A percentile compares a stretch with the other conserved stretches of the same genome.
Conservation (phyloP, 1,140 invertebrate species). For the Microplitis mediator region DNA sequence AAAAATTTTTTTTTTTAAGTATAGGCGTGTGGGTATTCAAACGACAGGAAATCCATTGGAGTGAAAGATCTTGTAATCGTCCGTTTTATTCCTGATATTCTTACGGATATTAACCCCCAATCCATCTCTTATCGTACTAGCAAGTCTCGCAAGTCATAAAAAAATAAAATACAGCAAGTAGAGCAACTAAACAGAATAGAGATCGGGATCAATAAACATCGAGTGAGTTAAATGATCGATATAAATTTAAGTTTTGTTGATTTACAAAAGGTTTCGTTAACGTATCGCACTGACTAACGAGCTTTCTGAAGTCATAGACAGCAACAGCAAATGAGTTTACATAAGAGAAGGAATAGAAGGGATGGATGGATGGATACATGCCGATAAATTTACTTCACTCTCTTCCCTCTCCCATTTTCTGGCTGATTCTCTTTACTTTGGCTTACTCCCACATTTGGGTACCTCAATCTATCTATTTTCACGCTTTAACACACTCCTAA, state of each 20-base stretch:
- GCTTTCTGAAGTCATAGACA: constrained; percentile 60
- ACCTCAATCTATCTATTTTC: constrained; percentile 1
- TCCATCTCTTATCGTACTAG: too few species aligned
- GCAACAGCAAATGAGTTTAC: constrained; percentile 56
- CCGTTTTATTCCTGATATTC: too few species aligned
- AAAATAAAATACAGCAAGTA: too few species aligned
- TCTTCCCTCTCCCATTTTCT: neutral
- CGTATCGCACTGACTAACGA: constrained; percentile 54
- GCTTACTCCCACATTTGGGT: neutral
- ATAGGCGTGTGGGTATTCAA: too few species aligned
- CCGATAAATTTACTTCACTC: neutral
- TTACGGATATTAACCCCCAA: too few species aligned
- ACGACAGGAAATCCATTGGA: too few species aligned
- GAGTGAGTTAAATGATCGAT: constrained; percentile 39
- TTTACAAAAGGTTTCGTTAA: constrained; percentile 39
- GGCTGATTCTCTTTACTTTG: too few species aligned
- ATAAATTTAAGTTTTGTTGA: constrained; percentile 44
- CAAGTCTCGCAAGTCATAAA: too few species aligned
- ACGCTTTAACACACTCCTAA: neutral
- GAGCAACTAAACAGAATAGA: too few species aligned
- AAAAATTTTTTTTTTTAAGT: too few species aligned
- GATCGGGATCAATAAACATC: too few species aligned
- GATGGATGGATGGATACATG: neutral
- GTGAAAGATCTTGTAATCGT: too few species aligned
- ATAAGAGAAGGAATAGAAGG: constrained; percentile 21